Base-by-base conservation (phyloP, 2,113 vertebrate genomes). In the Callorhinus ursinus region DNA sequence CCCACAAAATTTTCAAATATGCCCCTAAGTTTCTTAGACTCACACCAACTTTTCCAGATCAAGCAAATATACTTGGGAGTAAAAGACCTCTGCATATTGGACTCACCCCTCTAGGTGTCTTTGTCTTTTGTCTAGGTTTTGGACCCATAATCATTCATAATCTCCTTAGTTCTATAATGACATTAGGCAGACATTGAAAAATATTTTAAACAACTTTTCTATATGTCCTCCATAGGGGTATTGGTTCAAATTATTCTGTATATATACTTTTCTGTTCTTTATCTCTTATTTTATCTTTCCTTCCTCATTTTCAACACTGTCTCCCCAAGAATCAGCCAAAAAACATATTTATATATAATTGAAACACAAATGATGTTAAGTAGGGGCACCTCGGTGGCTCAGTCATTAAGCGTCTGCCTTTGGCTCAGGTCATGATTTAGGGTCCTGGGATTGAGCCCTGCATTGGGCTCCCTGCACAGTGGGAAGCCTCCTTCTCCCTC, bases 61-160 rank as follows among this genome's bases (percentile, higher is more conserved):
- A 83, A 93, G 42, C 15, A 82, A 76, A 46, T 69, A 55, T 7
- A 13, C 5, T 53, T 36, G 33, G 3, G 26, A 22, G 7, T 86
- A 39, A 72, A 81, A 16, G 1, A n/a, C 1, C 1, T 51, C 8
- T 11, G 33, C 14, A 33, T n/a, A 1, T 3, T 61, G 3, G 6
- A 33, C 21, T 77, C 3, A 82, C 13, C 1, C 67, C 2, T 51
- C 10, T 74, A 72, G 28, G 2, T 51, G n/a, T 22, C 18, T 24
- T 71, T 59, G 18, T n/a, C 21, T 9, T 36, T 81, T 28, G 42
- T 67, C 21, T 63, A 79, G 24, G 5, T 87, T 91, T 18, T 65
- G 57, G 10, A 18, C 6, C 1, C 5, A 46, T 53, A 10, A 42
- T 42, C 77, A 6, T 77, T 85, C 53, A 77, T 6, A 77, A 31